These are phyloP conservation scores for Stomatorhinus ivindoensis DNA, from an alignment of 2,113 vertebrate genomes.

Conservation along the genomic window DNA sequence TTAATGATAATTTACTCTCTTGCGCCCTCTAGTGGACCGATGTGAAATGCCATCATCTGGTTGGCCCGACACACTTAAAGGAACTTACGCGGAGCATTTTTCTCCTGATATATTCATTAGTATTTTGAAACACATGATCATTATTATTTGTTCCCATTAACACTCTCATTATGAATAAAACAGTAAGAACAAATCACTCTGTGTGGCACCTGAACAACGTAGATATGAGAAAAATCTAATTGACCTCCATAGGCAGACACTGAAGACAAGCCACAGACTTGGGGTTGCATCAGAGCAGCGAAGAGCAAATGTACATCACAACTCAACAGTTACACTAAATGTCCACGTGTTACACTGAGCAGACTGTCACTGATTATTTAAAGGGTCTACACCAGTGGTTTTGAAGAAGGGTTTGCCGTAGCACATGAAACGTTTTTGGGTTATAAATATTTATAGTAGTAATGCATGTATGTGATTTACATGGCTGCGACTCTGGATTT, in stretches of 20 bases:
- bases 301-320: background rate
- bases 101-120: background rate
- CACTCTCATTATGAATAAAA: background rate
- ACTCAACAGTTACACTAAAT: background rate
- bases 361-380: slow-evolving; percentile 4
- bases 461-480: slow-evolving; percentile 5
- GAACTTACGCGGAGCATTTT: background rate
- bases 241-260: background rate
- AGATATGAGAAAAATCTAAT: background rate
- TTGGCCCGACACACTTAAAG: background rate
- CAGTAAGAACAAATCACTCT: background rate
- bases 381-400: background rate
- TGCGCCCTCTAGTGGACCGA: slow-evolving; percentile 13
- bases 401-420: background rate
- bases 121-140: background rate
- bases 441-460: slow-evolving; percentile 10
- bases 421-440: background rate
- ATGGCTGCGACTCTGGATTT: background rate
- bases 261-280: background rate
- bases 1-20: slow-evolving; percentile 10
- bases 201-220: background rate
- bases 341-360: background rate
- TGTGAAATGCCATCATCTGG: background rate
- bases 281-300: background rate
- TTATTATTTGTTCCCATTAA: background rate